phyloP scores from a whole-genome alignment of 2,888 invertebrate species.

The Trichopoda pennipes region DNA sequence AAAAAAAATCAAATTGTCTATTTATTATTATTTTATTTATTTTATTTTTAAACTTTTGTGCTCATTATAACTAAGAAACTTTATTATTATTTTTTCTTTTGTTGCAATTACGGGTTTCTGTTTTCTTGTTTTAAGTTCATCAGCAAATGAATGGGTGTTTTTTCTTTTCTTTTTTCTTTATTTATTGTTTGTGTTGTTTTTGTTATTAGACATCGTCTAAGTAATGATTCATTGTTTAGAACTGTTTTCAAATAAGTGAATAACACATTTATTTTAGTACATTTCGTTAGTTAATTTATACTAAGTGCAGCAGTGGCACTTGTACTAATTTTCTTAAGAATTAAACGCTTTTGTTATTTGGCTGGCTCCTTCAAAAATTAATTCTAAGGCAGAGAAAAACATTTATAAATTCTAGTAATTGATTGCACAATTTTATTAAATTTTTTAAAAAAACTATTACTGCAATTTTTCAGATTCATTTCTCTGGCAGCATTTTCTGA shows the following conservation, averaged over 20 bases:
- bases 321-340: no score
- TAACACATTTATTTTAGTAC: constrained; percentile 28
- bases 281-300: constrained; percentile 18
- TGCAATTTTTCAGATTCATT: no score
- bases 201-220: constrained; percentile 5
- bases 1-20: background rate
- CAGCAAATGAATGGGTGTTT: constrained; percentile 11
- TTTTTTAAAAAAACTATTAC: no score
- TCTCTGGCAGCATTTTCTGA: no score
- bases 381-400: no score
- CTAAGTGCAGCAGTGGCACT: background rate
- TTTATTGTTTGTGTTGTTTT: constrained; percentile 7
- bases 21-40: constrained; percentile 27
- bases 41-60: constrained; percentile 42
- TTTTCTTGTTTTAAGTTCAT: background rate
- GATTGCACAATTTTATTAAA: no score
- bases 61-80: constrained; percentile 52
- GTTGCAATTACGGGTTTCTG: constrained; percentile 16
- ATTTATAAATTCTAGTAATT: no score
- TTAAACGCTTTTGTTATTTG: no score
- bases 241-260: constrained; percentile 34
- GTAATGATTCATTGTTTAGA: constrained; percentile 46
- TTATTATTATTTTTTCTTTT: background rate
- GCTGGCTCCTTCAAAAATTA: no score
- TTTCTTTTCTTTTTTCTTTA: constrained; percentile 20